Conservation (phyloP, 2,797 vertebrate species). For the Falco berigora region DNA sequence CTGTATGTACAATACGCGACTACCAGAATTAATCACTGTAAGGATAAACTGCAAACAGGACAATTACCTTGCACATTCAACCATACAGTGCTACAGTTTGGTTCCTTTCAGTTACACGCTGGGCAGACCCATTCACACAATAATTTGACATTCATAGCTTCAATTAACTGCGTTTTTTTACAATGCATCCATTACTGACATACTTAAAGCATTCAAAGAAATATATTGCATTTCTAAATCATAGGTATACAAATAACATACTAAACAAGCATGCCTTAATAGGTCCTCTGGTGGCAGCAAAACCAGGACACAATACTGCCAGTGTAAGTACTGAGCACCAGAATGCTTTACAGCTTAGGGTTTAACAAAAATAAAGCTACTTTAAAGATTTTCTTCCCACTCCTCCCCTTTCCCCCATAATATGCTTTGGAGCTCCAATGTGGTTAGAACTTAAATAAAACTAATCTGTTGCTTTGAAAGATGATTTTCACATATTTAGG, state of each 20-base stretch:
- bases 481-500: not conserved
- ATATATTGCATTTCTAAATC: not conserved
- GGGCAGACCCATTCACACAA: not conserved
- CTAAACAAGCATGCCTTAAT: not conserved
- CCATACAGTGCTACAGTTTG: not conserved
- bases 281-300: not conserved
- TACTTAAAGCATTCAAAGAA: not conserved
- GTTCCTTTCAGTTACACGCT: not conserved
- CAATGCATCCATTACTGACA: not conserved
- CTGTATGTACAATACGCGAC: not conserved
- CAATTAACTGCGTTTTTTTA: not conserved
- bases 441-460: conserved; percentile 43
- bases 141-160: not conserved
- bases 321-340: not conserved
- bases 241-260: not conserved
- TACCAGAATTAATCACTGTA: not conserved
- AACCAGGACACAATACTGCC: not conserved
- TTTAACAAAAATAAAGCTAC: not conserved
- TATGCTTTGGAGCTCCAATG: conserved; percentile 71
- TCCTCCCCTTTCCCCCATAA: conserved; percentile 67
- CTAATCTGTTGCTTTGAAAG: conserved; percentile 25
- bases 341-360: not conserved
- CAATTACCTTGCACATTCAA: not conserved
- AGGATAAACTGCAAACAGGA: not conserved
- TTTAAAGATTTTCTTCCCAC: conserved; percentile 31